These are phyloP conservation scores for Stenopsyche tienmushanensis DNA, from an alignment of 1,140 invertebrate species.

Conservation along the genomic window DNA sequence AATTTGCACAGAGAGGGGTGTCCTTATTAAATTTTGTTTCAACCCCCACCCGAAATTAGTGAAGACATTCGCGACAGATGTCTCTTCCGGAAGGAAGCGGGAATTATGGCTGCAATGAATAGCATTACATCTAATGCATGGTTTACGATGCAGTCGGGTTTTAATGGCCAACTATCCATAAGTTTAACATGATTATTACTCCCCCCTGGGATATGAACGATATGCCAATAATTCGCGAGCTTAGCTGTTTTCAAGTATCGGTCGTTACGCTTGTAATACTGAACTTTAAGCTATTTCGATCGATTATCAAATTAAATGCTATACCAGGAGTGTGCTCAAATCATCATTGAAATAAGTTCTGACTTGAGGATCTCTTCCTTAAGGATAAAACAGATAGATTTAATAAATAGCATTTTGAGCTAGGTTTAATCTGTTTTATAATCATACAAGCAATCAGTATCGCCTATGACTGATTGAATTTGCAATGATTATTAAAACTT, in stretches of 20 bases:
- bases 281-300: neutral
- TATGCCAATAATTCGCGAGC: neutral
- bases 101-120: constrained; percentile 31
- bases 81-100: neutral
- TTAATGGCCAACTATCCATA: neutral
- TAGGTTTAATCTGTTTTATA: too few relatives aligned
- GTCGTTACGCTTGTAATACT: neutral
- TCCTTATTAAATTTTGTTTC: constrained; percentile 34
- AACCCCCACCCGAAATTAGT: constrained; percentile 20
- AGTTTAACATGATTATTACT: neutral
- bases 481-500: too few relatives aligned
- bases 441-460: too few relatives aligned
- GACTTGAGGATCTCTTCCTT: too few relatives aligned
- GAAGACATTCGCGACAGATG: constrained; percentile 24
- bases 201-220: neutral
- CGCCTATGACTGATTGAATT: too few relatives aligned
- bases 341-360: neutral
- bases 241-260: neutral
- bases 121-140: constrained; percentile 17
- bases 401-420: too few relatives aligned
- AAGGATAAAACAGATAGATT: too few relatives aligned
- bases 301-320: neutral
- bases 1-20: neutral
- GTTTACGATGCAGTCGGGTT: neutral
- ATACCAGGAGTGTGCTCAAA: neutral